Evolutionary conservation across 2,888 invertebrate genomes (phyloP).

Genomic region (Callimorpha dominula): DNA sequence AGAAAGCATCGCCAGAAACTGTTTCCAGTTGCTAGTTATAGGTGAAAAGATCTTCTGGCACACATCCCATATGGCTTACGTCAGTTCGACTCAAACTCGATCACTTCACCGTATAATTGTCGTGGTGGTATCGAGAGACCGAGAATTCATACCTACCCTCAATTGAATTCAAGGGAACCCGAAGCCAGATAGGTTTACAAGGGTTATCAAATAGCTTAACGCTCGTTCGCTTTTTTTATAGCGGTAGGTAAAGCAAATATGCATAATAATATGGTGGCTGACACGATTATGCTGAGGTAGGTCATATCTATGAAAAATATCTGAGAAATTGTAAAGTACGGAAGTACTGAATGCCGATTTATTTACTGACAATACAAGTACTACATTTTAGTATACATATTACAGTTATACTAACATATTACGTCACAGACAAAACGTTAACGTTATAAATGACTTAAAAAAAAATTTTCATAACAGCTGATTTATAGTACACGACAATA

Average conservation of each 20-base stretch:
- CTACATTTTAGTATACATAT: background rate
- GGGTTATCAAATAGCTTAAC: background rate
- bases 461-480: conserved; percentile 32
- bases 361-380: no score
- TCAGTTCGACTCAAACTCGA: background rate
- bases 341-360: no score
- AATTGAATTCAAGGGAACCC: background rate
- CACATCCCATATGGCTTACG: background rate
- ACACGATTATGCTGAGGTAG: no score
- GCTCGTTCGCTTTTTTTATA: background rate
- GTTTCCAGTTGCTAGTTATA: no score
- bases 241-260: background rate
- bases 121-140: background rate
- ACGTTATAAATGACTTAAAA: background rate
- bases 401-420: background rate
- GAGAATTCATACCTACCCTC: no score
- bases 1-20: no score
- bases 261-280: no score
- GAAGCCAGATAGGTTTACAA: background rate
- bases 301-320: no score
- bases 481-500: conserved; percentile 15
- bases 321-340: no score
- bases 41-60: background rate
- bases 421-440: background rate
- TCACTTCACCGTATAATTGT: background rate